Evolutionary conservation across 2,797 vertebrate genomes (phyloP).

Genomic region (Tamandua tetradactyla): DNA sequence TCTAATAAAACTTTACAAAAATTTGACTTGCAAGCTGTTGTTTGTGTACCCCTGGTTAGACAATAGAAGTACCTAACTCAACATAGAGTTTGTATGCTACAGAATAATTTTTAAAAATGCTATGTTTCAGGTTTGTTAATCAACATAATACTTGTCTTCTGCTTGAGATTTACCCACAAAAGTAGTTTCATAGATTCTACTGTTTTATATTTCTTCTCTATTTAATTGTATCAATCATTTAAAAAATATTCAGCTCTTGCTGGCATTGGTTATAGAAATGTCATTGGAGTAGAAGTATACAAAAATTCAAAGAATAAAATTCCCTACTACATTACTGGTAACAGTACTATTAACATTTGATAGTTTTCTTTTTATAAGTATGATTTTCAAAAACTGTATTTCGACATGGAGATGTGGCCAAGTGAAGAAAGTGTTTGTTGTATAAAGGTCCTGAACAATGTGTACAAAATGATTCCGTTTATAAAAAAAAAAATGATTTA

Average conservation of each 20-base stretch:
- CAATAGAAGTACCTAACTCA: neutral
- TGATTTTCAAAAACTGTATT: neutral
- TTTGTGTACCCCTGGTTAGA: neutral
- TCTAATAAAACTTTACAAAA: neutral
- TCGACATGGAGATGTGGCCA: neutral
- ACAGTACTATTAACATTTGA: neutral
- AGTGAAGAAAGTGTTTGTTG: neutral
- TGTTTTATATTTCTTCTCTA: neutral
- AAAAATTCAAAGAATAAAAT: neutral
- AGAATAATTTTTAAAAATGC: neutral
- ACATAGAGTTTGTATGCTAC: neutral
- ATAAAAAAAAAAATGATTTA: neutral
- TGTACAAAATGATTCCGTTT: neutral
- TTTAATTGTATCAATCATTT: neutral
- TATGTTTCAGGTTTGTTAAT: slow-evolving; percentile 2
- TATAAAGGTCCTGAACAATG: neutral
- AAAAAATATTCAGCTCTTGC: neutral
- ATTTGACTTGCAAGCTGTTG: neutral
- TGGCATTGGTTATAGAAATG: neutral
- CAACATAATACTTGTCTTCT: neutral
- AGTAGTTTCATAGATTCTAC: neutral
- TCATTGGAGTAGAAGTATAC: neutral
- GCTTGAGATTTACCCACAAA: neutral
- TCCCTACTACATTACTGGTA: neutral
- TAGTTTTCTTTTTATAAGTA: neutral